phyloP scores from a whole-genome alignment of 2,888 invertebrate genomes.

The Drosophila eohydei region DNA sequence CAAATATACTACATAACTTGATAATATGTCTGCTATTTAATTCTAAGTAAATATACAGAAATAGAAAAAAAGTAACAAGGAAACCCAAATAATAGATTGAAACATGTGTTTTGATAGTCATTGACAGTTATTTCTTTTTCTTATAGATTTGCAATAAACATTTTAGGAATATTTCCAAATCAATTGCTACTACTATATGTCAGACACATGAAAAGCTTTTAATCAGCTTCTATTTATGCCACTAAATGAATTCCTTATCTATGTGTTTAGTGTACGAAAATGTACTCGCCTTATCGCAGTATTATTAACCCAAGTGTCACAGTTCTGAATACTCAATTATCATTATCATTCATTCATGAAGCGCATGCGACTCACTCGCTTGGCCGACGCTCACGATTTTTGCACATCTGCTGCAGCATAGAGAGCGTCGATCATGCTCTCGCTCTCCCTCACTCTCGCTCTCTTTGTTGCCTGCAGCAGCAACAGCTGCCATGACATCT shows the following conservation, averaged over 20 bases:
- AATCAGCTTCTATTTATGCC: conserved; percentile 38
- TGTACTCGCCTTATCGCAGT: conserved; percentile 37
- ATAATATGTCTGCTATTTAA: too few species aligned
- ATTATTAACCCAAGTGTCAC: conserved; percentile 19
- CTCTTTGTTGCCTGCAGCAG: conserved; percentile 8
- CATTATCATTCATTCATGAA: conserved; percentile 44
- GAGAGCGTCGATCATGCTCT: conserved; percentile 16
- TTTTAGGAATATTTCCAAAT: conserved; percentile 19
- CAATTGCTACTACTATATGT: conserved; percentile 26
- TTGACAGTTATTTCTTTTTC: neutral
- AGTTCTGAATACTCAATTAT: conserved; percentile 22
- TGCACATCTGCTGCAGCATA: conserved; percentile 46
- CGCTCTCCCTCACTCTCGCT: neutral
- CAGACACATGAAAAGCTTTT: conserved; percentile 24
- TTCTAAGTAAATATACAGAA: too few species aligned
- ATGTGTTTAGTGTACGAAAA: conserved; percentile 20
- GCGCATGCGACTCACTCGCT: conserved; percentile 24
- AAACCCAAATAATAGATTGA: too few species aligned
- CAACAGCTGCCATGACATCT: conserved; percentile 59
- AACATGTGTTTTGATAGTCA: neutral
- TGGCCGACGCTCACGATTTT: conserved; percentile 27
- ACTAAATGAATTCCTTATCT: conserved; percentile 41
- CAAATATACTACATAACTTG: too few species aligned
- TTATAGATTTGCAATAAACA: neutral
- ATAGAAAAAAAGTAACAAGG: too few species aligned